Evolutionary conservation across 1,140 invertebrate genomes (phyloP), one percentile per base, ranked within the genome.

Genomic region (Coptotermes formosanus): DNA sequence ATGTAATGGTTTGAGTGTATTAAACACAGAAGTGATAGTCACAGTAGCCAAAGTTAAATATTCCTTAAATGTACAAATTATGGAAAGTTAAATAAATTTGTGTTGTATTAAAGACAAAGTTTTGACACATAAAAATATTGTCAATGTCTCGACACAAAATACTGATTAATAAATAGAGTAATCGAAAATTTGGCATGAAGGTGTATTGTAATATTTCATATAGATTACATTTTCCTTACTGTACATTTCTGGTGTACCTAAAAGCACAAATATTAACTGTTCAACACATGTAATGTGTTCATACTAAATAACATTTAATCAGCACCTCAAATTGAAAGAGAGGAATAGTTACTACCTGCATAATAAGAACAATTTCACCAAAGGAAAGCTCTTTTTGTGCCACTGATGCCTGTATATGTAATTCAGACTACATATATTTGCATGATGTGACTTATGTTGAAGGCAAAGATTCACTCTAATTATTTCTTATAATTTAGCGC

Each of bases 201-300:
- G n/a, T 75, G 25, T 75, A 75, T 75, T 75, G 25, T 75, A 75
- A 75, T 4, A 75, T 75, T 75, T 25, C 25, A 75, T 2, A 16
- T 75, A 30, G 59, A n/a, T 75, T 30, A 75, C 25, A 75, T 7
- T 75, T 30, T 7, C 25, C n/a, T 75, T 30, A 75, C 14, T 75
- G 64, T 75, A 75, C 64, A 75, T 30, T 75, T 75, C 25, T 75
- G n/a, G n/a, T 75, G 12, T 30, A 75, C n/a, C 64, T 75, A 75
- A n/a, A 30, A 30, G 64, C 64, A 75, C 64, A 75, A 30, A 75
- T 55, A 55, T 21, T 16, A 64, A 59, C 55, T 75, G 6, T 30
- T 75, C 14, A 75, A 75, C 64, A 75, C 64, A 75, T 75, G 30
- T n/a, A 75, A 75, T 75, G 64, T 75, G 64, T 75, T 75, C 64